Evolutionary conservation across 2,113 vertebrate genomes (phyloP).

Genomic region (Coryphaenoides rupestris): DNA sequence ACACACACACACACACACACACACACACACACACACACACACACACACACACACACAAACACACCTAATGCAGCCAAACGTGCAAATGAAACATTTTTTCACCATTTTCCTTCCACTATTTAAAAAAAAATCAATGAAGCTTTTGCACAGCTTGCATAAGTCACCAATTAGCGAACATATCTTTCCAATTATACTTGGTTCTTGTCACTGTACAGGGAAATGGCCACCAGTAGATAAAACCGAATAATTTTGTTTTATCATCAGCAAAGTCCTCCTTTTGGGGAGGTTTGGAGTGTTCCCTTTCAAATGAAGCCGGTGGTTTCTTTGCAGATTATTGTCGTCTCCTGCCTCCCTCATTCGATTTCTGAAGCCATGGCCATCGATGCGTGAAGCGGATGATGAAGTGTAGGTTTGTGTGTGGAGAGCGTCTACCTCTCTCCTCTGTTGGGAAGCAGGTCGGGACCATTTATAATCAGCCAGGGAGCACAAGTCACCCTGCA

Average conservation of each 20-base stretch:
- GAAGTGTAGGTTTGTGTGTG: slow-evolving; percentile 36
- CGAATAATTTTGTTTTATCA: too few species aligned
- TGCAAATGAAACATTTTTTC: slow-evolving; percentile 22
- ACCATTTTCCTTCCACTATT: background rate
- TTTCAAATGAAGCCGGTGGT: slow-evolving; percentile 16
- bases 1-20: background rate
- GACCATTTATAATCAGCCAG: slow-evolving; percentile 52
- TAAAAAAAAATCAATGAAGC: too few species aligned
- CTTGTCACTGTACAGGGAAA: too few species aligned
- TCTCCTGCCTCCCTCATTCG: slow-evolving; percentile 6
- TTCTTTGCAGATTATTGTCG: slow-evolving; percentile 21
- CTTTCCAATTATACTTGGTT: background rate
- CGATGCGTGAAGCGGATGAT: slow-evolving; percentile 44
- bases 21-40: too few species aligned
- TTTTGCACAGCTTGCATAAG: background rate
- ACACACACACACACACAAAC: too few species aligned
- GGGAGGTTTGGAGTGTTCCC: background rate
- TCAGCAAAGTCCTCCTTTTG: too few species aligned
- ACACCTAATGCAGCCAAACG: slow-evolving; percentile 30
- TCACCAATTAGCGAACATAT: background rate
- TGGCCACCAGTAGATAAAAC: too few species aligned
- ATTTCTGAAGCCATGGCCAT: slow-evolving; percentile 13
- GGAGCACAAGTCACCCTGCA: slow-evolving; percentile 10
- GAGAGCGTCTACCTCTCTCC: slow-evolving; percentile 34
- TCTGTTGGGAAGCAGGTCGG: slow-evolving; percentile 46